Conservation (phyloP, 2,113 vertebrate species). For the Xiphias gladius region DNA sequence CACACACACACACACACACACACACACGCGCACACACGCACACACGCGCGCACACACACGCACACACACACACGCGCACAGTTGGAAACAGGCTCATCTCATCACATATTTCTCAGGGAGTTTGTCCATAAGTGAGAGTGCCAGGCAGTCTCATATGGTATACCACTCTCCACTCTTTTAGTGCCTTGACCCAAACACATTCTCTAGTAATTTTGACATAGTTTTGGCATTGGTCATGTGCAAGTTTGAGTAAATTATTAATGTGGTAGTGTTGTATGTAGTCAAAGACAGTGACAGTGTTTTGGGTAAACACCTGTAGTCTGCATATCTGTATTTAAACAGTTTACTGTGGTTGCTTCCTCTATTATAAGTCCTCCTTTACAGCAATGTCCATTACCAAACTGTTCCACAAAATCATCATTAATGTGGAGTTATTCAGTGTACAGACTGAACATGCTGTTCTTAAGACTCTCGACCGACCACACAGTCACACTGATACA, state of each 20-base stretch:
- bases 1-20: conserved; percentile 19
- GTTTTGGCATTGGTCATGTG: conserved; percentile 15
- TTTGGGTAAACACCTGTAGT: background rate
- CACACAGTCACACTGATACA: background rate
- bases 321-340: background rate
- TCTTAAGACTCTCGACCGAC: background rate
- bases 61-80: background rate
- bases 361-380: background rate
- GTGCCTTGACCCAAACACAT: conserved; percentile 32
- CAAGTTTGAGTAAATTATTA: conserved; percentile 37
- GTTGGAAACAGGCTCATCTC: conserved; percentile 9
- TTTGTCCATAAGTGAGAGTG: conserved; percentile 38
- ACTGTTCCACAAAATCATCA: background rate
- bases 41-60: conserved; percentile 20
- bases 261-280: conserved; percentile 13
- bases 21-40: conserved; percentile 13
- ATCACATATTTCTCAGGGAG: conserved; percentile 25
- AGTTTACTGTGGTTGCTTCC: background rate
- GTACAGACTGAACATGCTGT: background rate
- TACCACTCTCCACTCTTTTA: conserved; percentile 42
- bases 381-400: background rate
- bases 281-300: conserved; percentile 17
- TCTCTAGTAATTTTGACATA: conserved; percentile 4
- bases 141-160: conserved; percentile 14
- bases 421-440: background rate